Conservation (phyloP, 2,113 vertebrate species). For the Sinocyclocheilus anophthalmus region DNA sequence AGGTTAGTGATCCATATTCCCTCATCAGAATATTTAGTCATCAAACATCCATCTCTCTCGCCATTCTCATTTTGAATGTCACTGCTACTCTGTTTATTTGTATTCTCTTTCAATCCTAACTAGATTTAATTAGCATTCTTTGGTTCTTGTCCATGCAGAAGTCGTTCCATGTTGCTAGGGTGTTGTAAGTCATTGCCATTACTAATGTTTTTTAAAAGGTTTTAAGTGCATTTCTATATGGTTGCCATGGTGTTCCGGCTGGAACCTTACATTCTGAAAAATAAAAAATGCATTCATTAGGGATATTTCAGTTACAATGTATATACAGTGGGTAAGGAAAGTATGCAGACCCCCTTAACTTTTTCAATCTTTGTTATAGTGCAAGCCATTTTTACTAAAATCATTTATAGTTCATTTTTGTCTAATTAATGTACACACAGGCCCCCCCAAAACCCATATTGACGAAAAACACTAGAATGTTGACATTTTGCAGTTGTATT, state of each 20-base stretch:
- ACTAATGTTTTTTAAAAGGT: no score
- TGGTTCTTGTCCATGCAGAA: neutral
- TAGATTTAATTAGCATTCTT: neutral
- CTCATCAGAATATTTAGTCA: neutral
- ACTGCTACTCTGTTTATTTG: neutral
- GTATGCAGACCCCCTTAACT: no score
- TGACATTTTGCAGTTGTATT: no score
- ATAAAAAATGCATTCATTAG: no score
- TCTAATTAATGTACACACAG: no score
- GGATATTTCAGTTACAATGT: no score
- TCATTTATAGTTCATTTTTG: no score
- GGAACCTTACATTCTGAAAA: neutral
- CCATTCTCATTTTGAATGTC: constrained; percentile 30
- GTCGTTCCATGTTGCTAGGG: neutral
- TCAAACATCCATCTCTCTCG: neutral
- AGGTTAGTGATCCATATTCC: constrained; percentile 35
- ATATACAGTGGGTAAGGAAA: no score
- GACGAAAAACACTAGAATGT: no score
- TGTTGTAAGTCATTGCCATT: neutral
- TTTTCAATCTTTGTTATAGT: no score
- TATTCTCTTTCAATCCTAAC: neutral
- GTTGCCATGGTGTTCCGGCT: neutral
- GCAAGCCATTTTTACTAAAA: no score
- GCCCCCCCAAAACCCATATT: no score
- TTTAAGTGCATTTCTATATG: neutral